Evolutionary conservation across 2,888 invertebrate species (phyloP).

Genomic region (Eristalinus aeneus): DNA sequence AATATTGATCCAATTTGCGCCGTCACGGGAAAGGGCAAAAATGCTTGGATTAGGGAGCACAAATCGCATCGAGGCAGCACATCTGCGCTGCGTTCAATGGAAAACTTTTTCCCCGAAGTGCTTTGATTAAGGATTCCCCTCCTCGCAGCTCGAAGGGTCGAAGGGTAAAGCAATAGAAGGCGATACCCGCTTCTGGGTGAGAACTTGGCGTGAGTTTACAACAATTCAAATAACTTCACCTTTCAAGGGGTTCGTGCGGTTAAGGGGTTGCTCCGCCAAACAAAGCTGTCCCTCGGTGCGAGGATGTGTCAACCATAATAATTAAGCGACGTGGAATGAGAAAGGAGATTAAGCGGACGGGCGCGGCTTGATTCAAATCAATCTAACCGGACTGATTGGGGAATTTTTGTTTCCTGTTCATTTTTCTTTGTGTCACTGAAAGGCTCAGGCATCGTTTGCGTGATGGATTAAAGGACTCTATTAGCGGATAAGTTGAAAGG

Average conservation of each 20-base stretch:
- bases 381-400: too few relatives aligned
- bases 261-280: background rate
- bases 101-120: slow-evolving; percentile 6
- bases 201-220: background rate
- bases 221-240: background rate
- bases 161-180: background rate
- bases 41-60: slow-evolving; percentile 8
- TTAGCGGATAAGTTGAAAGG: too few relatives aligned
- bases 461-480: too few relatives aligned
- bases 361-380: too few relatives aligned
- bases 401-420: too few relatives aligned
- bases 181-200: background rate
- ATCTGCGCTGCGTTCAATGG: slow-evolving; percentile 8
- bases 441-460: too few relatives aligned
- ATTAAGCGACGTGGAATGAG: too few relatives aligned
- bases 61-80: background rate
- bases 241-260: background rate
- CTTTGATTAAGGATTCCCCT: slow-evolving; percentile 15
- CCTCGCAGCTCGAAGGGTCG: background rate
- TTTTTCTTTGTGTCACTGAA: too few relatives aligned
- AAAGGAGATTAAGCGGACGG: too few relatives aligned
- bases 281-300: background rate
- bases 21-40: background rate
- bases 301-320: background rate
- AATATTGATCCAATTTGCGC: slow-evolving; percentile 46